Conservation (phyloP, 2,113 vertebrate species). For the Colistium nudipinnis region DNA sequence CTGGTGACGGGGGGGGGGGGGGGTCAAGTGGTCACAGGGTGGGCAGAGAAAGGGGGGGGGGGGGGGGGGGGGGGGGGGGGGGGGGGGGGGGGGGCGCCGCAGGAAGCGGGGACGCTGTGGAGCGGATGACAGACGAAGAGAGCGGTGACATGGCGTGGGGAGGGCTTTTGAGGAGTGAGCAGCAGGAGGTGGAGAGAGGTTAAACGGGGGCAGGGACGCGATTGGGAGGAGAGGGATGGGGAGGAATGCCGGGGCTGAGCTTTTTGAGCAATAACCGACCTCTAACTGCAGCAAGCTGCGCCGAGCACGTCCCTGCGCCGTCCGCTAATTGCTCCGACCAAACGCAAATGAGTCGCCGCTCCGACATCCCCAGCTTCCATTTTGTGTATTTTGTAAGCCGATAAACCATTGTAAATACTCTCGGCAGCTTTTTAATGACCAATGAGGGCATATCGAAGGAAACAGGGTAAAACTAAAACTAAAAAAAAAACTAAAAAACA, state of each 20-base stretch:
- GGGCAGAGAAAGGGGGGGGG: not conserved
- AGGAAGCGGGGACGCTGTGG: conserved; percentile 23
- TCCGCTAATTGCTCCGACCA: conserved; percentile 35
- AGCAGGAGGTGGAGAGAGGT: conserved; percentile 4
- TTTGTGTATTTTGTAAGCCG: not conserved
- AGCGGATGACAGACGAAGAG: conserved; percentile 9
- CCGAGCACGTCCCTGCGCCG: not conserved
- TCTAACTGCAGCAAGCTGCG: conserved; percentile 9
- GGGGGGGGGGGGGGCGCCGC: not conserved
- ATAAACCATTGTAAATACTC: conserved; percentile 21
- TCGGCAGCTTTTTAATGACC: not conserved
- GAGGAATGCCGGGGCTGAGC: not conserved
- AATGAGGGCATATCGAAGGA: conserved; percentile 14
- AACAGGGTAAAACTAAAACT: too few relatives aligned
- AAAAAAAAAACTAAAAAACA: conserved; percentile 21
- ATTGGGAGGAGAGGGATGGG: conserved; percentile 1
- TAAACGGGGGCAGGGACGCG: not conserved
- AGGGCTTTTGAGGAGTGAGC: conserved; percentile 3
- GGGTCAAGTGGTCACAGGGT: not conserved
- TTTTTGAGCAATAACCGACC: not conserved
- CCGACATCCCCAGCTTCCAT: conserved; percentile 3
- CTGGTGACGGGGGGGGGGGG: not conserved
- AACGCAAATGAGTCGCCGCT: conserved; percentile 27
- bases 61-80: not conserved
- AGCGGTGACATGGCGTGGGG: not conserved